A percentile compares a stretch with the other conserved stretches of the same genome.
Conservation (phyloP, 2,113 vertebrate species). For the Marmota monax region DNA sequence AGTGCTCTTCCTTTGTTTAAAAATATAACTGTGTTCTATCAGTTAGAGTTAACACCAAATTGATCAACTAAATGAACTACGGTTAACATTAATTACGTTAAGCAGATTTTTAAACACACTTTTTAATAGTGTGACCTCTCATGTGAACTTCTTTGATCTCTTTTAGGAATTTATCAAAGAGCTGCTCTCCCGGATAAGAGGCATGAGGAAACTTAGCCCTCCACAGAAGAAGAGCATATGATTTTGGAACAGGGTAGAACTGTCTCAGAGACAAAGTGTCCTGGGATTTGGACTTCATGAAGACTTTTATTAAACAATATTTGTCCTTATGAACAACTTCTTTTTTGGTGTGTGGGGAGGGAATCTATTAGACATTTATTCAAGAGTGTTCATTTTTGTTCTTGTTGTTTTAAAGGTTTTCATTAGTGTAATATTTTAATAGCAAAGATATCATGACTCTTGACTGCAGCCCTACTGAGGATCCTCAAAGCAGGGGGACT, state of each 20-base stretch:
- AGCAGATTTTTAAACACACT: background rate
- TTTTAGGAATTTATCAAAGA: slow-evolving; percentile 96
- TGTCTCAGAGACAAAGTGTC: slow-evolving; percentile 80
- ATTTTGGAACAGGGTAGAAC: slow-evolving; percentile 79
- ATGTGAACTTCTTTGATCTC: slow-evolving; percentile 73
- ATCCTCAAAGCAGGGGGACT: slow-evolving; percentile 79
- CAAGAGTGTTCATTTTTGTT: slow-evolving; percentile 80
- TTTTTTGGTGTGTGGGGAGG: background rate
- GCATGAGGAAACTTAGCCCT: slow-evolving; percentile 97
- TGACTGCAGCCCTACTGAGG: slow-evolving; percentile 81
- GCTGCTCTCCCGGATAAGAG: slow-evolving; percentile 96
- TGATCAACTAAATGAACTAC: background rate
- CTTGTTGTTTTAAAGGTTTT: slow-evolving; percentile 85
- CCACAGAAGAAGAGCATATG: slow-evolving; percentile 97
- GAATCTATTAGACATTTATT: slow-evolving; percentile 83
- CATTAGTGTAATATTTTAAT: slow-evolving; percentile 85
- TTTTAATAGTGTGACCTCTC: background rate
- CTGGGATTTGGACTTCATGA: slow-evolving; percentile 84
- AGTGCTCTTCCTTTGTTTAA: background rate
- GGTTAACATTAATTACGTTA: background rate
- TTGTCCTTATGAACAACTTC: slow-evolving; percentile 83
- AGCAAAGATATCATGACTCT: slow-evolving; percentile 79
- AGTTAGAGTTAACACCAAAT: background rate
- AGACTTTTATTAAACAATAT: slow-evolving; percentile 85
- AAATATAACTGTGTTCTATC: background rate